Percentiles rank a stretch among this genome's conserved stretches.
Conservation (phyloP, 2,113 vertebrate genomes). For the Poecilia latipinna region DNA sequence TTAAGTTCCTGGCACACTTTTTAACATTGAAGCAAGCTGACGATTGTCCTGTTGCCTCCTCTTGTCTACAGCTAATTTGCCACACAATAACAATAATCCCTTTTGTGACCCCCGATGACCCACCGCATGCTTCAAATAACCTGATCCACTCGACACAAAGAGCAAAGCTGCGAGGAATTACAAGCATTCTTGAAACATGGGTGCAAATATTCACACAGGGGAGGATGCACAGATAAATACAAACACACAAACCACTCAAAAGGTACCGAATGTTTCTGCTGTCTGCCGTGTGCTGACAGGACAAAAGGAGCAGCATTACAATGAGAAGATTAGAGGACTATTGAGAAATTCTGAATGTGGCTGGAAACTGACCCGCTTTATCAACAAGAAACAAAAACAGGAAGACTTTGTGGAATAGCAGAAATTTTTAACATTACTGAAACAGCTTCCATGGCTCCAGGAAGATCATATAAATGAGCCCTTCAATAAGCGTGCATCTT, state of each 20-base stretch:
- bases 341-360: conserved; percentile 60
- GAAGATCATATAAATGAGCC: neutral
- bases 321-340: conserved; percentile 59
- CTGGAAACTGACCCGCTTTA: conserved; percentile 27
- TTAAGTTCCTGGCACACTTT: neutral
- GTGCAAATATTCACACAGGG: conserved; percentile 15
- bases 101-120: conserved; percentile 61
- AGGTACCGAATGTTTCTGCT: conserved; percentile 35
- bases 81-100: conserved; percentile 67
- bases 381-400: conserved; percentile 12
- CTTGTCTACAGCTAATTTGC: conserved; percentile 43
- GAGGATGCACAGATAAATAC: neutral
- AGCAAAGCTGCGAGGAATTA: conserved; percentile 69
- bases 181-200: conserved; percentile 59
- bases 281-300: conserved; percentile 16
- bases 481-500: neutral
- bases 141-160: conserved; percentile 64
- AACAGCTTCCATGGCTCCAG: neutral
- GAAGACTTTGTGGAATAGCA: neutral
- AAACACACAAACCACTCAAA: conserved; percentile 4
- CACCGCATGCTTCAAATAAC: conserved; percentile 38
- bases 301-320: conserved; percentile 48
- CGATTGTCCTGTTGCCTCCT: conserved; percentile 1
- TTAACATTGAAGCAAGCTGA: neutral
- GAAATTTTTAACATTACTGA: neutral